Base-by-base conservation (phyloP, 2,888 invertebrate species). In the Trypoxylon attenuatum region DNA sequence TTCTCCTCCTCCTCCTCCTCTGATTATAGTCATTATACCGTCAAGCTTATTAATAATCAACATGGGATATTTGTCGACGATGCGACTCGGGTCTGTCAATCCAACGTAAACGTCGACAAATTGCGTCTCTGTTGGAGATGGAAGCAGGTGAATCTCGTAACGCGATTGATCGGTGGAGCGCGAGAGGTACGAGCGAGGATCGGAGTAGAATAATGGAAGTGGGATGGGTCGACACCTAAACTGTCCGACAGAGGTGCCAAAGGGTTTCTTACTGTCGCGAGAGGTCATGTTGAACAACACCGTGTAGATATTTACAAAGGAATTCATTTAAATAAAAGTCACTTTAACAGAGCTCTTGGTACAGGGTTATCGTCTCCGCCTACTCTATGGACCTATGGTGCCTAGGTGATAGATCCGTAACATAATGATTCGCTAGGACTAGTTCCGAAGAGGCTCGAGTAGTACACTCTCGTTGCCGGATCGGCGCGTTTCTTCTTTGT, bases 241-340 rank as follows among this genome's bases (percentile, higher is more conserved):
- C 13, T 29, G 8, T 13, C 13, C 29, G 29, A 29, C n/a, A n/a
- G n/a, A 23, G n/a, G 25, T 47, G 5, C 5, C 13, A 21, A 43
- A 43, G n/a, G 43, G 15, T 21, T 10, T 1, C 2, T 43, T 22
- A 3, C 21, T n/a, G 43, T 22, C 5, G 43, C 22, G 8, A 5
- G 2, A 13, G 13, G 1, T 21, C 1, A 3, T 8, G 16, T 10
- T 5, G 15, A 3, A 6, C 25, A 61, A 56, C 56, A 53, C 62
- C 53, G 51, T 61, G 63, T 75, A 57, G 64, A 43, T 81, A 81
- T 81, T 81, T 81, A 81, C 80, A 81, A 79, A 81, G 72, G 71
- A 73, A 55, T 78, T 80, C 79, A 77, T 80, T 82, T 80, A 80
- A 82, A 82, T 82, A 80, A 81, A 79, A 76, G 66, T 71, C 72